Percentiles rank a stretch among this genome's conserved stretches.
These are phyloP conservation scores for Eucera pruinosa DNA, from an alignment of 2,888 invertebrate genomes.

Conservation along the genomic window DNA sequence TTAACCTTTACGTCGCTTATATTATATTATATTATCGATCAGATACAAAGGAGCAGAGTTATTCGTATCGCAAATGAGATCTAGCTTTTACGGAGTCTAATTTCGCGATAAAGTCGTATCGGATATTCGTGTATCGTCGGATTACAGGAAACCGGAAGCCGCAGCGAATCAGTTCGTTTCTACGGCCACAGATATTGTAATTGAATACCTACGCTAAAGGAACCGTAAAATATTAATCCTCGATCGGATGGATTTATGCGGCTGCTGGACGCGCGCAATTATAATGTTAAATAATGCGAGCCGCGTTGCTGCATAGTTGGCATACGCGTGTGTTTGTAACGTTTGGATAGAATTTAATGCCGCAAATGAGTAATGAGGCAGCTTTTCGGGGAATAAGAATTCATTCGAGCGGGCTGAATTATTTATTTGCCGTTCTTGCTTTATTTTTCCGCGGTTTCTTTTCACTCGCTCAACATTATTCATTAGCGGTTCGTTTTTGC, in stretches of 20 bases:
- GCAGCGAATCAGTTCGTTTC: conserved; percentile 1
- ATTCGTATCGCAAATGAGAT: conserved; percentile 39
- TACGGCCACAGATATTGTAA: conserved; percentile 16
- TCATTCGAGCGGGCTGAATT: conserved; percentile 12
- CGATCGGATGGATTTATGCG: conserved; percentile 33
- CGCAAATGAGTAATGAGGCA: conserved; percentile 32
- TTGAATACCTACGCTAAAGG: conserved; percentile 37
- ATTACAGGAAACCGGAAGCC: conserved; percentile 13
- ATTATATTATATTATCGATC: neutral
- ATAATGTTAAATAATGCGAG: conserved; percentile 33
- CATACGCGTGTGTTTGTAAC: neutral
- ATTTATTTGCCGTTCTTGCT: conserved; percentile 1
- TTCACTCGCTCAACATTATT: conserved; percentile 1
- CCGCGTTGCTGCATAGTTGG: neutral
- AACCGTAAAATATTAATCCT: conserved; percentile 45
- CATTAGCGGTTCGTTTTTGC: neutral
- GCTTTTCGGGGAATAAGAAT: conserved; percentile 20
- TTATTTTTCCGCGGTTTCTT: neutral
- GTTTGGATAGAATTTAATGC: conserved; percentile 29
- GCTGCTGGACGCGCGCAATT: conserved; percentile 23
- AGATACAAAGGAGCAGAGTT: neutral
- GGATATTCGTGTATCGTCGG: neutral
- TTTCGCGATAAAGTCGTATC: conserved; percentile 14
- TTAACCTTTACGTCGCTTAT: too few species aligned
- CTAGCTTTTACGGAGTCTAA: conserved; percentile 5